phyloP scores from a whole-genome alignment of 2,797 vertebrate genomes.

The Manis crassicaudata region DNA sequence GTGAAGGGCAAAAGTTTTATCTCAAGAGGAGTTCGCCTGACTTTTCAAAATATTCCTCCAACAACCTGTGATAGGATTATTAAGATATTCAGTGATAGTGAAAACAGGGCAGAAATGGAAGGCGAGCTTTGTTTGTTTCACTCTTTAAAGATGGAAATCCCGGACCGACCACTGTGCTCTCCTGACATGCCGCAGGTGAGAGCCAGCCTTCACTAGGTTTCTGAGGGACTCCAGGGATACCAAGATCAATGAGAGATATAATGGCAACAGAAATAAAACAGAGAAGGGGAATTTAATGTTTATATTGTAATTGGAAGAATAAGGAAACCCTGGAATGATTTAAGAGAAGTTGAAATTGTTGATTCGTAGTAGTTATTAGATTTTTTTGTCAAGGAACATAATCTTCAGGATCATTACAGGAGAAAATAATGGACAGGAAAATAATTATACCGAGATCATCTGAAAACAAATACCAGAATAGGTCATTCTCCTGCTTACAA shows the following conservation, averaged over 20 bases:
- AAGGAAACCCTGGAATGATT: background rate
- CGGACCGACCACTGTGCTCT: background rate
- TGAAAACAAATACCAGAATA: background rate
- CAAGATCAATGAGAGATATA: background rate
- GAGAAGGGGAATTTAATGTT: background rate
- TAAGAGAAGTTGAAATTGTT: constrained; percentile 17
- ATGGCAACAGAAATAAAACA: background rate
- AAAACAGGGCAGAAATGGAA: background rate
- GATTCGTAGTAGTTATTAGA: background rate
- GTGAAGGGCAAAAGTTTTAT: background rate
- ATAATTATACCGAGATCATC: background rate
- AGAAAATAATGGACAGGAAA: background rate
- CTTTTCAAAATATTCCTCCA: background rate
- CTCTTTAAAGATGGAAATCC: background rate
- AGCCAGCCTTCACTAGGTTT: background rate
- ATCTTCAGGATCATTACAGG: background rate
- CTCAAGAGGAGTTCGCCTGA: background rate
- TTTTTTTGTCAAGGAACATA: background rate
- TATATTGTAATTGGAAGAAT: background rate
- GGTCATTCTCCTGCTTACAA: background rate
- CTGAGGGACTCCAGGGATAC: background rate
- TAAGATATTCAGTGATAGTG: background rate
- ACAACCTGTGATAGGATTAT: background rate
- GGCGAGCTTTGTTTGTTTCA: background rate
- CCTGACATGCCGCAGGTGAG: background rate